Conservation (phyloP, 2,113 vertebrate genomes). For the Numenius arquata region DNA sequence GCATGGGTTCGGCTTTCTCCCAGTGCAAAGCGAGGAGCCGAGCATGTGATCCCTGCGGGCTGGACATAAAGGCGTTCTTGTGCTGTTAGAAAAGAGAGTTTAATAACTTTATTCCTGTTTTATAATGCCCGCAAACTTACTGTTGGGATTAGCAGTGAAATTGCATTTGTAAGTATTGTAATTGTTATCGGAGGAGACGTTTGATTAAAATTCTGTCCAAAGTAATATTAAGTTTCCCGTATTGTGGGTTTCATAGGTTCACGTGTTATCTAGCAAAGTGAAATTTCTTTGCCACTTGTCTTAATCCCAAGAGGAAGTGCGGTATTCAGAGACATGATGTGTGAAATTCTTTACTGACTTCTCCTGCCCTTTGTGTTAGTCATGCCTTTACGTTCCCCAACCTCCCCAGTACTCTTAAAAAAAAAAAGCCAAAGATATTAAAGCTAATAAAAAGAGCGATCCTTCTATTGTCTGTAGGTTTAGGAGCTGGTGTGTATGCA, state of each 20-base stretch:
- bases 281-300: conserved; percentile 23
- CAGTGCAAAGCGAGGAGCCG: not conserved
- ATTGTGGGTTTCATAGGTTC: not conserved
- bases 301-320: conserved; percentile 18
- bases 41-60: not conserved
- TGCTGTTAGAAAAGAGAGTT: not conserved
- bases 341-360: conserved; percentile 44
- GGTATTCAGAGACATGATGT: not conserved
- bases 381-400: not conserved
- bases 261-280: not conserved
- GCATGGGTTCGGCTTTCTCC: not conserved
- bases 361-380: not conserved
- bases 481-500: not conserved
- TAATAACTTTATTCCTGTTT: not conserved
- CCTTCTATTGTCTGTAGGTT: not conserved
- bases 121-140: not conserved
- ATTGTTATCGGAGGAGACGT: not conserved
- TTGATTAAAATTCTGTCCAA: not conserved
- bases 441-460: not conserved
- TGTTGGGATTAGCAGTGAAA: not conserved
- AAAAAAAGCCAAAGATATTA: not conserved
- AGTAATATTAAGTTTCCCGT: not conserved
- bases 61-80: not conserved
- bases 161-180: not conserved
- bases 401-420: not conserved